phyloP scores from a whole-genome alignment of 2,113 vertebrate genomes.

The Amazona guildingii region DNA sequence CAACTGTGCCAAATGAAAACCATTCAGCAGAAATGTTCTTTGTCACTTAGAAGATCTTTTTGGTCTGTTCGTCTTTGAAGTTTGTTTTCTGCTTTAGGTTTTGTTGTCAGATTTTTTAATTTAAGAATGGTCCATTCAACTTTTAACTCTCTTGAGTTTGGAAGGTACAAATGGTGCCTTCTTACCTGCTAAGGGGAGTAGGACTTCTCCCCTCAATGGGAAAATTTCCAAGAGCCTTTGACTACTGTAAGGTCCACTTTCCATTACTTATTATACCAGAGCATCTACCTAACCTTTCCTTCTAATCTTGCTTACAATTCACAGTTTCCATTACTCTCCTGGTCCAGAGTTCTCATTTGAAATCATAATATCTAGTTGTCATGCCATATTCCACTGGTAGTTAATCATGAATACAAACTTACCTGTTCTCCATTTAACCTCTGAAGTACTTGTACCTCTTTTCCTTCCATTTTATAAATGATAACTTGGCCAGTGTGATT shows the following conservation, averaged over 20 bases:
- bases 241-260: background rate
- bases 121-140: background rate
- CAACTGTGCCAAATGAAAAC: background rate
- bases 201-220: background rate
- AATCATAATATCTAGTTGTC: background rate
- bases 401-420: background rate
- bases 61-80: background rate
- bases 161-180: background rate
- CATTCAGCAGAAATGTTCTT: background rate
- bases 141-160: background rate
- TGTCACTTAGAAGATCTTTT: background rate
- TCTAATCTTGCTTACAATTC: background rate
- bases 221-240: background rate
- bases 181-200: background rate
- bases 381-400: background rate
- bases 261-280: background rate
- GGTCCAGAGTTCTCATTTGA: background rate
- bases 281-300: background rate
- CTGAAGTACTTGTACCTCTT: slow-evolving; percentile 77
- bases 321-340: background rate
- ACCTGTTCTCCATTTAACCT: slow-evolving; percentile 92
- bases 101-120: background rate
- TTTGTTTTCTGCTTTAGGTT: background rate
- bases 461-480: slow-evolving; percentile 81
- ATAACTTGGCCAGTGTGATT: slow-evolving; percentile 94